Evolutionary conservation across 2,888 invertebrate genomes (phyloP).

Genomic region (Cataglyphis albicans): DNA sequence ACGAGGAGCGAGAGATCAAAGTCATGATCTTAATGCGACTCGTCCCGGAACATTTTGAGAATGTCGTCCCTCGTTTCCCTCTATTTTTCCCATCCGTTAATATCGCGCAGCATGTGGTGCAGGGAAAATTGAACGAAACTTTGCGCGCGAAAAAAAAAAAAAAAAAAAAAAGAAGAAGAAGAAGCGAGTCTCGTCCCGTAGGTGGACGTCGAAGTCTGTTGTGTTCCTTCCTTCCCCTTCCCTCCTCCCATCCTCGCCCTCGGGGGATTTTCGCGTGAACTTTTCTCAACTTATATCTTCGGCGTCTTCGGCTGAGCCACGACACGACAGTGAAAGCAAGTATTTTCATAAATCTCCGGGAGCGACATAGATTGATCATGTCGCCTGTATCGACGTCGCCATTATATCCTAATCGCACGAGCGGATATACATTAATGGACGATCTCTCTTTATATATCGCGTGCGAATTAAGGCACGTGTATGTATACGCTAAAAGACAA

Average conservation of each 20-base stretch:
- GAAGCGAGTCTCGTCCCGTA: constrained; percentile 33
- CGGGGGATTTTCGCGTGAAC: constrained; percentile 59
- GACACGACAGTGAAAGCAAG: constrained; percentile 61
- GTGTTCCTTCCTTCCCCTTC: constrained; percentile 51
- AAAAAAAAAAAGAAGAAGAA: not conserved
- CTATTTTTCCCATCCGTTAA: constrained; percentile 52
- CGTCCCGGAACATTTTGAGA: constrained; percentile 41
- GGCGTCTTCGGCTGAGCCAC: constrained; percentile 59
- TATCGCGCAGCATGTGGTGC: constrained; percentile 59
- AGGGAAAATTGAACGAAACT: constrained; percentile 63
- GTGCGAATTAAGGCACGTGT: constrained; percentile 3
- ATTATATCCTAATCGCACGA: constrained; percentile 66
- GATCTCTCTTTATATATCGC: constrained; percentile 21
- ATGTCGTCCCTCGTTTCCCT: not conserved
- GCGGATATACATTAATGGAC: constrained; percentile 55
- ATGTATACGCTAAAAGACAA: not conserved
- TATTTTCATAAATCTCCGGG: constrained; percentile 73
- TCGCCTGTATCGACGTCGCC: constrained; percentile 53
- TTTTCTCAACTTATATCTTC: constrained; percentile 61
- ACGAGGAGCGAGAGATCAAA: constrained; percentile 51
- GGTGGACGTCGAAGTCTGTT: constrained; percentile 71
- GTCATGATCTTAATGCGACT: constrained; percentile 46
- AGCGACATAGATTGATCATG: constrained; percentile 65
- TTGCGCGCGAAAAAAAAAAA: constrained; percentile 32
- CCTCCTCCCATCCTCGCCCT: constrained; percentile 11